Conservation (phyloP, 1,140 invertebrate genomes). For the Bombus fervidus region DNA sequence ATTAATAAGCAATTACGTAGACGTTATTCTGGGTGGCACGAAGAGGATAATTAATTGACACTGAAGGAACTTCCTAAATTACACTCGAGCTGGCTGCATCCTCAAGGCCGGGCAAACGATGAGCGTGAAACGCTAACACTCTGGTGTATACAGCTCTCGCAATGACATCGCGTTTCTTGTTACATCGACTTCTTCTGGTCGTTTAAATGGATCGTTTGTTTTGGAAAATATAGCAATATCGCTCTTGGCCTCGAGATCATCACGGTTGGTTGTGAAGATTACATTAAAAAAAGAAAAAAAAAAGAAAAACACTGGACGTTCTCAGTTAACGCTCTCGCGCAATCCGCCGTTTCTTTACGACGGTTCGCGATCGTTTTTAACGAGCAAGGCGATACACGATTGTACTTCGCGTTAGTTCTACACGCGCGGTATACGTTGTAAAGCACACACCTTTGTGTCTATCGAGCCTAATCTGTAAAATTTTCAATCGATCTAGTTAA, state of each 20-base stretch:
- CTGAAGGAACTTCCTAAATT: constrained; percentile 60
- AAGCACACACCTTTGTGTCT: background rate
- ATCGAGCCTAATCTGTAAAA: background rate
- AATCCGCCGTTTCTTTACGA: background rate
- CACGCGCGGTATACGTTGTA: background rate
- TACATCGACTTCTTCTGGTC: constrained; percentile 40
- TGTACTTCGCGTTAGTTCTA: background rate
- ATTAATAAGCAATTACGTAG: constrained; percentile 64
- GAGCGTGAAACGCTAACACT: constrained; percentile 35
- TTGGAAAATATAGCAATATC: constrained; percentile 51
- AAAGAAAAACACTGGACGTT: background rate
- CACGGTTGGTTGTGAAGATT: background rate
- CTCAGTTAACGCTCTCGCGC: background rate
- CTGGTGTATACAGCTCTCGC: background rate
- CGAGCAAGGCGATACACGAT: constrained; percentile 4
- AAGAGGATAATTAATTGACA: constrained; percentile 59
- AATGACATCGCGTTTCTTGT: constrained; percentile 29
- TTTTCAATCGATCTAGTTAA: constrained; percentile 8
- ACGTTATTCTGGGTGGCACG: constrained; percentile 58
- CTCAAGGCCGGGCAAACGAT: constrained; percentile 35
- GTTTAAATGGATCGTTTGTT: constrained; percentile 61
- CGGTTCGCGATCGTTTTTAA: background rate
- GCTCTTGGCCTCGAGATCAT: constrained; percentile 27
- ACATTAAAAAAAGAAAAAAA: too few species aligned
- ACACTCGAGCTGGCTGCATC: constrained; percentile 4